phyloP scores from a whole-genome alignment of 2,113 vertebrate genomes.

The Hylia prasina region DNA sequence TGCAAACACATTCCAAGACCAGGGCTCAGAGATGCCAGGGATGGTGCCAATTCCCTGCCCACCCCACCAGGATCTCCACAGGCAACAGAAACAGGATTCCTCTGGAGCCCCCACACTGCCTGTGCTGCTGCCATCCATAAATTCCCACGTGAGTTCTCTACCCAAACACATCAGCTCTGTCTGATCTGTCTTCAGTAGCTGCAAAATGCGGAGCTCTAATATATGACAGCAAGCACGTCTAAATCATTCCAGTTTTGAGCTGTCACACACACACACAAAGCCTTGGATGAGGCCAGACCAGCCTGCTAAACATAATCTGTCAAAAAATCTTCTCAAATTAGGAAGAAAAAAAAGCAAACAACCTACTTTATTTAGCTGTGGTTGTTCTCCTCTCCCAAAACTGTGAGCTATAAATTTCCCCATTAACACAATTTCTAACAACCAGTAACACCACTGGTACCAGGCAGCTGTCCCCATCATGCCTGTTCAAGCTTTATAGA shows the following conservation, averaged over 20 bases:
- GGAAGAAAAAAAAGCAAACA: background rate
- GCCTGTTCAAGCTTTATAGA: background rate
- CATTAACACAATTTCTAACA: background rate
- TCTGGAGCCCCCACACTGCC: fast-evolving
- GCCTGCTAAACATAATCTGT: background rate
- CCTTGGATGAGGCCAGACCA: background rate
- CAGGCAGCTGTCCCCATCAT: background rate
- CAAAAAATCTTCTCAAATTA: background rate
- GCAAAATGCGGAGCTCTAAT: background rate
- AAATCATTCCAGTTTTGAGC: background rate
- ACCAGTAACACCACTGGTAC: background rate
- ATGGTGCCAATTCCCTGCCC: background rate
- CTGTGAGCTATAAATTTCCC: background rate
- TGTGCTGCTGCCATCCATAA: background rate
- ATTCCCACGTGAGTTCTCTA: fast-evolving
- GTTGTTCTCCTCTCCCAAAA: background rate
- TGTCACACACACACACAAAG: background rate
- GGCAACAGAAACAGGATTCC: background rate
- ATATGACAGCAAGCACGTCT: background rate
- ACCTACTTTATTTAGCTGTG: background rate
- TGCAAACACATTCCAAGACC: background rate
- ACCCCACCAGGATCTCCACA: background rate
- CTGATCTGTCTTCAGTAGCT: background rate
- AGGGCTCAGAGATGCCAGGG: background rate
- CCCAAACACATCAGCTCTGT: background rate